Base-by-base conservation (phyloP, 2,797 vertebrate genomes). In the Lophotriccus pileatus region DNA sequence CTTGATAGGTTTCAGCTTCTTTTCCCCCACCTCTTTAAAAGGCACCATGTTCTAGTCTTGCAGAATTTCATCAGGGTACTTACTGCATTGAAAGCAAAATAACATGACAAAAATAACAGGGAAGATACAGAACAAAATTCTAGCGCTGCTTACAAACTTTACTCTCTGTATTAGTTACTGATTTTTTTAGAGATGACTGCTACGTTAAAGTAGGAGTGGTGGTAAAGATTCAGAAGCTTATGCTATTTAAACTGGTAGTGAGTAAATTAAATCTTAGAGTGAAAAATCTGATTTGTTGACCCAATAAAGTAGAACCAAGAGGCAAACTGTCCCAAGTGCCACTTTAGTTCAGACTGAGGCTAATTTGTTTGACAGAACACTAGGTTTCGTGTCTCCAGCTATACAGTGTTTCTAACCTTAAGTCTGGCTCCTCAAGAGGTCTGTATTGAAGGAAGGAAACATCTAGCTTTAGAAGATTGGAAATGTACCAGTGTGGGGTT, bases 261-360 rank as follows among this genome's bases (percentile, higher is more conserved):
- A 85, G 89, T 79, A 75, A 96, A 94, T 91, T 75, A 81, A 90
- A 73, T 90, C 70, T 94, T 30, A 8, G 30, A 84, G 89, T 37
- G 81, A 97, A 95, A 95, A 93, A 84, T 64, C 72, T 80, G 53
- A 21, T 95, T 95, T 82, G 87, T 94, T 94, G 91, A 92, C 89
- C 89, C 86, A 84, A 46, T 95, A 74, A 95, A 92, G 67, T 60
- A 52, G 56, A 56, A 88, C 92, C 87, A 81, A 87, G 84, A 92
- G 93, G 56, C 67, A 97, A 98, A 97, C 74, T 49, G 96, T 98
- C 97, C 95, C 96, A 94, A 97, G 97, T 97, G 95, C 95, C 95
- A 97, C 96, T 98, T 96, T 67, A 92, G 96, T 96, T 97, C 92
- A 93, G 91, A 96, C 94, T 95, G 68, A 96, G 95, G 93, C 72